Evolutionary conservation across 2,888 invertebrate genomes (phyloP), one percentile per base, ranked within the genome.

Genomic region (Heteromurus nitidus): DNA sequence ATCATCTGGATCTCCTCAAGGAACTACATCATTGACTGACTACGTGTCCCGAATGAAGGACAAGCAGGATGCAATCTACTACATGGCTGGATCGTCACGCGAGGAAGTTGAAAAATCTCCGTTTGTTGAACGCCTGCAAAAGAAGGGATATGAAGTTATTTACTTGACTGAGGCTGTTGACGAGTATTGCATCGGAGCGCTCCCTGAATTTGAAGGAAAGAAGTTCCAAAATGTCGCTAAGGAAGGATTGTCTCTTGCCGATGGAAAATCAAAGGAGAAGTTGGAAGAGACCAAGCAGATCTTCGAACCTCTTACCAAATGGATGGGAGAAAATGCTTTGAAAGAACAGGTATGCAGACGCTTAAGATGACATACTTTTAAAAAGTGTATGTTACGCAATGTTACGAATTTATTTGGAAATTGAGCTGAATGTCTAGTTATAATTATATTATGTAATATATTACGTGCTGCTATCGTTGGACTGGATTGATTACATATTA

Each of bases 221-320:
- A 99, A 98, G 90, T 99, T 99, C 95, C 97, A 97, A 91, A 99
- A 99, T 90, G 96, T 98, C 72, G 99, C 99, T 87, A 99, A 99
- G 91, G 99, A 99, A 91, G 98, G 98, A 36, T 94, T 99, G 89
- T 93, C 94, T 86, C 90, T 99, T 9, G 93, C 94, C 58, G 96
- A 96, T 88, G 91, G 89, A n/a, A 91, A 90, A 82, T 92, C 90
- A 84, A 95, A 95, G 90, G 94, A 95, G 89, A 92, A 92, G 86
- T 90, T 93, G 88, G 96, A 97, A 89, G 92, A 92, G 76, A 89
- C 95, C 82, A 94, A 94, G 89, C 92, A 91, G 86, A 92, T 93
- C 76, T 97, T 93, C 89, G 96, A 97, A 90, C 97, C 98, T 62
- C 91, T 99, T 82, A 93, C 94, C 20, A 94, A 94, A 88, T 99